Base-by-base conservation (phyloP, 2,113 vertebrate species). In the Spizaetus ornatus region DNA sequence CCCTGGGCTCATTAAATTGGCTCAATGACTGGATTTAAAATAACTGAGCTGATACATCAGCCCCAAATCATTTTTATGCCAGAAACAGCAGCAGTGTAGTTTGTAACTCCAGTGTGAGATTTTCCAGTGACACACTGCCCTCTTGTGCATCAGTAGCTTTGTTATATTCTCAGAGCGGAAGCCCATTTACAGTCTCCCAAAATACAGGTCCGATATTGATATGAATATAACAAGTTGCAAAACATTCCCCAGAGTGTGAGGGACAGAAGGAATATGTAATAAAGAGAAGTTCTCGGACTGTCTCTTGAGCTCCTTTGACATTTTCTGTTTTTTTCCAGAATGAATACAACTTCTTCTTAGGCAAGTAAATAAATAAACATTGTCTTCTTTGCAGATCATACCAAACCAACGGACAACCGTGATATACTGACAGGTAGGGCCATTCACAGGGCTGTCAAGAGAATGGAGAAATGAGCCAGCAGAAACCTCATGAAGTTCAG, bases 81-180 rank as follows among this genome's bases (percentile, higher is more conserved):
- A 94, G 90, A 76, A 89, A 43, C 73, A 94, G 59, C 69, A 88
- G 83, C 73, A 78, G 25, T 38, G 15, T 61, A 14, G 32, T 52
- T 87, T 63, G 16, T 5, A 59, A 84, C 27, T 16, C 38, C 48
- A 36, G 0, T 32, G 86, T 23, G 48, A 42, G 48, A 69, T 97
- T 97, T 95, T 63, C 43, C 96, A 98, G 95, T 98, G 93, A 97
- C 93, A 98, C 69, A 95, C 98, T 98, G 98, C 98, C 98, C 98
- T 97, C 98, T 97, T 92, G 98, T 98, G 98, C 92, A 94, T 84
- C 29, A 12, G 6, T 4, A 70, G 38, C 26, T 79, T 38, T 76
- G 21, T 27, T 47, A 13, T 16, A 48, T 40, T 47, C 53, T 56
- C 27, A n/a, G 43, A 74, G 45, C 4, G 4, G 42, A 56, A 61